Percentiles rank a stretch among this genome's conserved stretches.
These are phyloP conservation scores for Protula sp. DNA, from an alignment of 2,888 invertebrate species.

Conservation along the genomic window DNA sequence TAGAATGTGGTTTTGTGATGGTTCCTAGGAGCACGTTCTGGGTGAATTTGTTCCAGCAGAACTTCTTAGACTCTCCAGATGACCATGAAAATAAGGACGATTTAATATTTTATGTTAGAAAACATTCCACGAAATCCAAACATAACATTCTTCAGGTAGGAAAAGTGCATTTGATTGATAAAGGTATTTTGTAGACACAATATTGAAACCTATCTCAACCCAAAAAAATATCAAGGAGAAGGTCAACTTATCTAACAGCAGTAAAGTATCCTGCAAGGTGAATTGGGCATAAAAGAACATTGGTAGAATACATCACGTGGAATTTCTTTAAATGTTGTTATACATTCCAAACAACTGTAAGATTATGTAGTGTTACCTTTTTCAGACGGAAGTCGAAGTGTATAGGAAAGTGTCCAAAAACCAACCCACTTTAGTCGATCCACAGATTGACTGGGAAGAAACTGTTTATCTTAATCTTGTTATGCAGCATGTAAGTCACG, in stretches of 20 bases:
- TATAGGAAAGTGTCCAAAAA: slow-evolving; percentile 95
- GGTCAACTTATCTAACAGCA: too few relatives aligned
- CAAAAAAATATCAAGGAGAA: too few relatives aligned
- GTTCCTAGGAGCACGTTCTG: slow-evolving; percentile 89
- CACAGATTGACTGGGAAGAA: slow-evolving; percentile 98
- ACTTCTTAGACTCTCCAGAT: slow-evolving; percentile 71
- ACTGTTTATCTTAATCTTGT: slow-evolving; percentile 95
- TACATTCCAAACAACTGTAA: too few relatives aligned
- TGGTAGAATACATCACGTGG: too few relatives aligned
- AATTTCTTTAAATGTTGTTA: too few relatives aligned
- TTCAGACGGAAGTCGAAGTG: slow-evolving; percentile 72
- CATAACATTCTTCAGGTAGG: slow-evolving; percentile 14
- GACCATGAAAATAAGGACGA: slow-evolving; percentile 69
- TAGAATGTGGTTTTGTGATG: slow-evolving; percentile 79
- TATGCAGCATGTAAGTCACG: slow-evolving; percentile 75
- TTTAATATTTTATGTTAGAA: slow-evolving; percentile 85
- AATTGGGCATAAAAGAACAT: too few relatives aligned
- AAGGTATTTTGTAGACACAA: too few relatives aligned
- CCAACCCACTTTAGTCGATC: slow-evolving; percentile 84
- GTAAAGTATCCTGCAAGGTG: too few relatives aligned
- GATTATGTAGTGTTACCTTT: too few relatives aligned
- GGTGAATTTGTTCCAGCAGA: slow-evolving; percentile 90
- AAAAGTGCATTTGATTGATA: too few relatives aligned
- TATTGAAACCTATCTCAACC: too few relatives aligned
- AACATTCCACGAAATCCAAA: slow-evolving; percentile 19